Base-by-base conservation (phyloP, 2,888 invertebrate genomes). In the Mechanitis mazaeus region DNA sequence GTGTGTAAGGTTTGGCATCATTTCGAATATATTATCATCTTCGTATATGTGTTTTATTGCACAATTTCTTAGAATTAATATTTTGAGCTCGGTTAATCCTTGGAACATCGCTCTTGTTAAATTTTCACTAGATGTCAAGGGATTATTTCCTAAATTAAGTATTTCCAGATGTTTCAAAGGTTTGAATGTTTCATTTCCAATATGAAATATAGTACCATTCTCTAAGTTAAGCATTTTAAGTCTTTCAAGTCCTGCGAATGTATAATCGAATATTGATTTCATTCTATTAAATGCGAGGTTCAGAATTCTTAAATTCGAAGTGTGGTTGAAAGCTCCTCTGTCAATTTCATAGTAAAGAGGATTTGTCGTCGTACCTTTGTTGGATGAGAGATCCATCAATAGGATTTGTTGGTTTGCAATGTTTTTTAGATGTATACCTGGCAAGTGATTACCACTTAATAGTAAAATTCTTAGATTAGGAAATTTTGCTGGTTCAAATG, bases 241-340 rank as follows among this genome's bases (percentile, higher is more conserved):
- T 68, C 88, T 87, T 31, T 76, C 73, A 65, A 93, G 77, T 28
- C 92, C 92, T 45, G 73, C 77, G 69, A 93, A 93, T 2, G 90
- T 88, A 45, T 84, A 84, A 59, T 90, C 76, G 64, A 83, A 90
- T 60, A 93, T 73, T 42, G 88, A 83, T 68, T 91, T 85, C 31
- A 93, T 84, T 69, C 86, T 86, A 68, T 93, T 93, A 65, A 78
- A 91, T 2, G 91, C 87, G 54, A 93, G 72, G 71, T 92, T 91
- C 7, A 93, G 74, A 61, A 87, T 80, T 70, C 77, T 77, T 4
- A 93, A 69, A 53, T 87, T 80, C 33, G 78, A 84, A 76, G 91
- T 89, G 67, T 90, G 82, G 1, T 77, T 70, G 68, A 93, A 92
- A 2, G 85, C 85, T n/a, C 88, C 77, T 66, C 83, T 78, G 53